A percentile compares a stretch with the other conserved stretches of the same genome.
phyloP scores from a whole-genome alignment of 2,888 invertebrate species.

The Epinotia nisella region DNA sequence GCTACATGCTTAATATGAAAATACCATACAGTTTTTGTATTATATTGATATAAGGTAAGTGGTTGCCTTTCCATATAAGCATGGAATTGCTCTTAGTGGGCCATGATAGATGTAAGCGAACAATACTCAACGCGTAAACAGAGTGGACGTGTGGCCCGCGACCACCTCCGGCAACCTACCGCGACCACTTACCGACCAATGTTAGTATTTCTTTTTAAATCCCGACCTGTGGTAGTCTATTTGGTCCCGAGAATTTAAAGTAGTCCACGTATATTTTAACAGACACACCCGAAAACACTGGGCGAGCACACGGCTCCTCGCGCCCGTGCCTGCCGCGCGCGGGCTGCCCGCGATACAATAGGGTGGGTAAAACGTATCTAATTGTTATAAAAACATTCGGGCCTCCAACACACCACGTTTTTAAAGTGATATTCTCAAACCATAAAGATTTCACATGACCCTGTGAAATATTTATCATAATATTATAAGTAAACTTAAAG shows the following conservation, averaged over 20 bases:
- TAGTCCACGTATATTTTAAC: conserved; percentile 78
- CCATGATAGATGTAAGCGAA: conserved; percentile 29
- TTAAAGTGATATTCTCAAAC: conserved; percentile 83
- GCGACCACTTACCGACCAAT: conserved; percentile 51
- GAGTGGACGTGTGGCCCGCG: conserved; percentile 46
- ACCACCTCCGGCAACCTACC: conserved; percentile 50
- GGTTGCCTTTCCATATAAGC: conserved; percentile 24
- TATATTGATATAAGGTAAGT: conserved; percentile 15
- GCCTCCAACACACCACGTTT: conserved; percentile 75
- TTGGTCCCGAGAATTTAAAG: conserved; percentile 73
- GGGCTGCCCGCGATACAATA: conserved; percentile 69
- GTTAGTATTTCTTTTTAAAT: conserved; percentile 73
- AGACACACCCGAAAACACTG: conserved; percentile 71
- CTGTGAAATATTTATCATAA: conserved; percentile 85
- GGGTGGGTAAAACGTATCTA: conserved; percentile 79
- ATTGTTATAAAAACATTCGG: conserved; percentile 82
- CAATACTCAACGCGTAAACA: conserved; percentile 44
- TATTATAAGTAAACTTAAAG: conserved; percentile 84
- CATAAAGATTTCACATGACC: conserved; percentile 83
- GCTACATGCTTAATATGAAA: neutral
- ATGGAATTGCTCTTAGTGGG: conserved; percentile 22
- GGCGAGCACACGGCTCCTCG: conserved; percentile 54
- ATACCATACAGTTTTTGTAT: neutral
- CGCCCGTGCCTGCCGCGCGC: conserved; percentile 61
- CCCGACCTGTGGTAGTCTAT: conserved; percentile 59